phyloP scores from a whole-genome alignment of 2,797 vertebrate genomes.

The Esox masquinongy region DNA sequence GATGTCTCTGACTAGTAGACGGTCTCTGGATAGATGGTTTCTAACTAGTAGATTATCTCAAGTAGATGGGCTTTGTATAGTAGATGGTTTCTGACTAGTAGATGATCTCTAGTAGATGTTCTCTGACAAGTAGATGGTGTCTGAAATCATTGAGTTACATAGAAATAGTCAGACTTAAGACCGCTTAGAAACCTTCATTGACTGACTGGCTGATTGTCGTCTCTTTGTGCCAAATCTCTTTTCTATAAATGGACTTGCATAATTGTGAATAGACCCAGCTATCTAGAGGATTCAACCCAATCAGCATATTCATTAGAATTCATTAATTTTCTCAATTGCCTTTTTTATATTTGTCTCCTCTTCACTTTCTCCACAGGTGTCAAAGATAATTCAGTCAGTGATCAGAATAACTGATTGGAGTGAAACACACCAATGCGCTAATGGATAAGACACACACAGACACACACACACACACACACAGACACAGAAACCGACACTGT shows the following conservation, averaged over 20 bases:
- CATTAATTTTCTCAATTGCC: constrained; percentile 70
- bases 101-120: no score
- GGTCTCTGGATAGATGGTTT: no score
- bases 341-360: constrained; percentile 58
- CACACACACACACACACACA: constrained; percentile 11
- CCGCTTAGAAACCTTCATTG: background rate
- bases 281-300: constrained; percentile 74
- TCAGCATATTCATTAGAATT: constrained; percentile 79
- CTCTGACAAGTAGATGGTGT: no score
- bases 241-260: constrained; percentile 73
- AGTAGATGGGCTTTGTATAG: no score
- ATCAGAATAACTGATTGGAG: constrained; percentile 70
- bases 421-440: background rate
- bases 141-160: no score
- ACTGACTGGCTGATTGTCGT: background rate
- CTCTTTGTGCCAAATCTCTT: constrained; percentile 66
- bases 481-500: constrained; percentile 5
- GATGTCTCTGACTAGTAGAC: no score
- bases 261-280: constrained; percentile 64
- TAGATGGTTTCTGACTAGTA: no score
- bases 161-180: background rate
- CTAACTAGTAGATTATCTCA: no score
- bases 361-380: constrained; percentile 68
- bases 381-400: constrained; percentile 68
- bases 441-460: background rate